Base-by-base conservation (phyloP, 35 echinoderm and acorn worm species). In the Apostichopus californicus region DNA sequence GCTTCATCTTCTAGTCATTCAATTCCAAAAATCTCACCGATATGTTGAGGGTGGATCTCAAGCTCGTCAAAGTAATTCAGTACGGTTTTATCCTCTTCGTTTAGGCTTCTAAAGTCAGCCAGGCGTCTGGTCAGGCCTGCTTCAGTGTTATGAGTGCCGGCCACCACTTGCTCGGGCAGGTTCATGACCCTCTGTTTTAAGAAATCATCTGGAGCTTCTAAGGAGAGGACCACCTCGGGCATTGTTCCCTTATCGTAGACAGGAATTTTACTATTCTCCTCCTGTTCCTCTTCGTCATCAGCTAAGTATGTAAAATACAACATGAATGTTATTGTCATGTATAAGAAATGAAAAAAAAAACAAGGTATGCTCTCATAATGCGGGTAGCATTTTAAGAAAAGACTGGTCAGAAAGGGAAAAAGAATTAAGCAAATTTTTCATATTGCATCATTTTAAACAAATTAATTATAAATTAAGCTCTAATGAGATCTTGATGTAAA, bases 51-150 rank as follows among this genome's bases (percentile, higher is more conserved):
- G 78, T 96, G 97, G 25, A 98, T 96, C 79, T 98, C 97, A 55
- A 98, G 83, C 79, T 98, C 97, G 81, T 98, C 97, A 95, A 98
- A 98, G 92, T 98, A 98, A 56, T 98, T 96, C 20, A 98, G 93
- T 13, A 98, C 97, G 1, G 97, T 96, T 55, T 94, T 94, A 73
- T 96, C 97, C 78, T 99, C 97, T 93, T 99, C 97, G 80, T 99
- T 99, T 22, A 96, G n/a, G 8, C 91, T 80, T 26, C 93, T 92
- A 90, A 95, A 99, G 81, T 99, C 97, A 5, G 81, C 68, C 5
- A 99, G 86, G 0, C 97, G 87, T 73, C 97, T 75, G 77, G 92
- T 73, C 22, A 99, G 87, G 8, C 97, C 97, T 73, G 96, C 93
- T 90, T 99, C 97, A 15, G 95, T 99, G 93, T 99, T 99, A 83